These are phyloP conservation scores for Neoniphon sammara DNA, from an alignment of 2,797 vertebrate species.

Conservation along the genomic window DNA sequence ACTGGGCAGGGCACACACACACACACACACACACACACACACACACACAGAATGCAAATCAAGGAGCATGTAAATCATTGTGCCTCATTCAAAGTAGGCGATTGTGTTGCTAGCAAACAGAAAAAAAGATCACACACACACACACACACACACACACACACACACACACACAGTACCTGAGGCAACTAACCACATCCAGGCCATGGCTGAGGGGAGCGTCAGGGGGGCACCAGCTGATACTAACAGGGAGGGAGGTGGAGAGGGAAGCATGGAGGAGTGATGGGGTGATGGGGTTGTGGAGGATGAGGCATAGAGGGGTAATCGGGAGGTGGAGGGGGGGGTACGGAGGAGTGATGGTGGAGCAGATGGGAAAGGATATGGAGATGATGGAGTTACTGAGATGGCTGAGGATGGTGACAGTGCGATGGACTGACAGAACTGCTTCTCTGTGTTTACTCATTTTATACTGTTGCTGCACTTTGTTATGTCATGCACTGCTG, in stretches of 20 bases:
- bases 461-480: no score
- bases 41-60: constrained; percentile 70
- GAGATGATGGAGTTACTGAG: no score
- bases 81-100: constrained; percentile 55
- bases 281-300: not conserved
- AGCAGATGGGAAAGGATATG: no score
- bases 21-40: constrained; percentile 28
- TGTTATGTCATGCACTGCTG: no score
- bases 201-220: constrained; percentile 27
- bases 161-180: constrained; percentile 63
- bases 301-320: not conserved
- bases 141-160: constrained; percentile 20
- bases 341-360: no score
- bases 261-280: constrained; percentile 15
- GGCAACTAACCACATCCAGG: constrained; percentile 63
- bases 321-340: not conserved
- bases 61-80: constrained; percentile 63
- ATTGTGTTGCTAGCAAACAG: constrained; percentile 29
- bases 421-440: no score
- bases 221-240: constrained; percentile 45
- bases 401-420: no score
- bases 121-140: no score
- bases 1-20: constrained; percentile 17
- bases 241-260: constrained; percentile 34
- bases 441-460: no score